Evolutionary conservation across 2,113 vertebrate species (phyloP).

Genomic region (Passer domesticus): DNA sequence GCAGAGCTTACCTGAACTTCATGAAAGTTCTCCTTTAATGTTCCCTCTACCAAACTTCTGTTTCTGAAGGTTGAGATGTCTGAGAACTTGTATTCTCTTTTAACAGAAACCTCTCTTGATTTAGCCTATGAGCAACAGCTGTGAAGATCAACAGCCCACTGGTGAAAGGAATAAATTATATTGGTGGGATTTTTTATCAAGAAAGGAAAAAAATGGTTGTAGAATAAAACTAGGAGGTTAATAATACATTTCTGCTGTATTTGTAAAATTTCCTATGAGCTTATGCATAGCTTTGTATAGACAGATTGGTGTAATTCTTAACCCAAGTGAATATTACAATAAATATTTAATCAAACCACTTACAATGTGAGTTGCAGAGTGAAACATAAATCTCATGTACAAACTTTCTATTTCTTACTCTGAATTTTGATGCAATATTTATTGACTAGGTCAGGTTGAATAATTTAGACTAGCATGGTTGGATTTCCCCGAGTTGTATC

Average conservation of each 20-base stretch:
- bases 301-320: conserved; percentile 62
- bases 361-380: conserved; percentile 41
- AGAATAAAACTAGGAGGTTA: not conserved
- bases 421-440: conserved; percentile 63
- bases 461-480: conserved; percentile 23
- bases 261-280: conserved; percentile 16
- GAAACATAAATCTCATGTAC: conserved; percentile 69
- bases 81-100: not conserved
- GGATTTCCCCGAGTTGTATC: not conserved
- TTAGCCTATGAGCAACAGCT: not conserved
- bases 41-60: not conserved
- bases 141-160: not conserved
- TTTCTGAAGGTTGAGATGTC: conserved; percentile 21
- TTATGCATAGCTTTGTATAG: conserved; percentile 6
- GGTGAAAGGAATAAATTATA: conserved; percentile 11
- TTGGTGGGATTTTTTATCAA: not conserved
- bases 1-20: not conserved
- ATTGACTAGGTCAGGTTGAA: conserved; percentile 52
- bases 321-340: conserved; percentile 56
- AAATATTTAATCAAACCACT: conserved; percentile 74
- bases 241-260: not conserved
- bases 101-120: not conserved
- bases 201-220: not conserved
- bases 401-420: conserved; percentile 60
- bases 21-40: not conserved